Base-by-base conservation (phyloP, 2,113 vertebrate species). In the Ailuropoda melanoleuca region DNA sequence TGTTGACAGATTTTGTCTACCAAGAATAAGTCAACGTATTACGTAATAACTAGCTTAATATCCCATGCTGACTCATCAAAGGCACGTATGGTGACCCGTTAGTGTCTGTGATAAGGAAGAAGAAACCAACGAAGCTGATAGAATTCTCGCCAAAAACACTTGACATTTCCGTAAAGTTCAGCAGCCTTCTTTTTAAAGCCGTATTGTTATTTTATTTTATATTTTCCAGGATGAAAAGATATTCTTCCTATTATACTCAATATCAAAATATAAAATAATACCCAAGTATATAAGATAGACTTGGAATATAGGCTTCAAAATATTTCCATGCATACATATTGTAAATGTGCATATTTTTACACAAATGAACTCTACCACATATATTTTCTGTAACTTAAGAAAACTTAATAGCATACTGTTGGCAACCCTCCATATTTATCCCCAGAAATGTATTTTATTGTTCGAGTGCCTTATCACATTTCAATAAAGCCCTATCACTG, bases 191-290 rank as follows among this genome's bases (percentile, higher is more conserved):
- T 93, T 64, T 80, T 43, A 46, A 74, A 18, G 21, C 21, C 34
- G 12, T 62, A 8, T 56, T 39, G 3, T 72, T 86, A 90, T 48
- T 93, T 56, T 70, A 68, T 75, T 93, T 90, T 87, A 29, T 37
- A 58, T 90, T 96, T 94, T 78, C 75, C 60, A 74, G 75, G 94
- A 90, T 50, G 10, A 90, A 90, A 80, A 75, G 19, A 46, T 82
- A 53, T 17, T 90, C 70, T 62, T 90, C 62, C 60, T 82, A n/a
- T 64, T 82, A 43, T 1, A 9, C 17, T 72, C 29, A 53, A 58
- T 55, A 43, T 62, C 68, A 89, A 93, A 75, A 83, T 53, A 66
- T 53, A 90, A 78, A 64, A 74, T 48, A 55, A 53, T 39, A 48
- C 13, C n/a, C 50, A 88, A 58, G 14, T 64, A 8, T 60, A 50